A percentile compares a stretch with the other conserved stretches of the same genome.
These are phyloP conservation scores for Balanococcus diminutus DNA, from an alignment of 2,888 invertebrate species.

Conservation along the genomic window DNA sequence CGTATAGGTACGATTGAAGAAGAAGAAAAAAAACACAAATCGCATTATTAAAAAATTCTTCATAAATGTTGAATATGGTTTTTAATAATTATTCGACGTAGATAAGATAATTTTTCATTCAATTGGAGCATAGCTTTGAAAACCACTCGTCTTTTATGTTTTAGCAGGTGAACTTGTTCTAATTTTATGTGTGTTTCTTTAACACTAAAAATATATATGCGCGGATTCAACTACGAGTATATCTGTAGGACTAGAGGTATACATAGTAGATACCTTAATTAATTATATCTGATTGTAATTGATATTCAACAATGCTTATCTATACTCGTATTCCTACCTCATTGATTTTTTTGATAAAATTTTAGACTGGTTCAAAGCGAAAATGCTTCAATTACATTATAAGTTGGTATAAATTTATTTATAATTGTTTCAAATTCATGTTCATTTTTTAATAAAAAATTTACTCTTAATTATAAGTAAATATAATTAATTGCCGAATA, in stretches of 20 bases:
- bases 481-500: neutral
- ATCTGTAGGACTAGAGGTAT: neutral
- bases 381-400: neutral
- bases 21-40: conserved; percentile 28
- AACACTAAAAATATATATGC: neutral
- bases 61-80: conserved; percentile 21
- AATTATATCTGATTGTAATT: neutral
- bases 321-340: too few relatives aligned
- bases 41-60: conserved; percentile 1
- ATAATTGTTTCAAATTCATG: neutral
- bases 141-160: conserved; percentile 17
- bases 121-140: conserved; percentile 33
- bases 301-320: neutral
- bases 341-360: neutral
- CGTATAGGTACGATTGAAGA: neutral
- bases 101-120: conserved; percentile 25
- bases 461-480: neutral
- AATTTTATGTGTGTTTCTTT: neutral
- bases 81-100: conserved; percentile 2
- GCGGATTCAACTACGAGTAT: neutral
- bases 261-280: neutral
- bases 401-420: neutral
- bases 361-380: neutral
- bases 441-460: neutral
- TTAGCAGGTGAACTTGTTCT: too few relatives aligned